A percentile compares a stretch with the other conserved stretches of the same genome.
Conservation (phyloP, 1,140 invertebrate genomes). For the Diachasmimorpha longicaudata region DNA sequence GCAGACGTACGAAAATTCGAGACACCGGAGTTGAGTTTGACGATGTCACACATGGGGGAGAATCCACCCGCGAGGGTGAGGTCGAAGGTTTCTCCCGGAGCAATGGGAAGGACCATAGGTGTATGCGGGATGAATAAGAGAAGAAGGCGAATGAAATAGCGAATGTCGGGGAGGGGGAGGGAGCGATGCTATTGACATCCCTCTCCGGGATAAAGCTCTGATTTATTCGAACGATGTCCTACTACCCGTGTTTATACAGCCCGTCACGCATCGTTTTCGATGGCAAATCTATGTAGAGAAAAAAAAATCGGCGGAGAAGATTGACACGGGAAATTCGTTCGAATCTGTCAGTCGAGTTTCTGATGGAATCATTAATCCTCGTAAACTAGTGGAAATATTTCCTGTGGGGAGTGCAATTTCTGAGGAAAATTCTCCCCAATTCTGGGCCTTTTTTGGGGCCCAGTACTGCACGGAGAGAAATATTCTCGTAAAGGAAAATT, state of each 20-base stretch:
- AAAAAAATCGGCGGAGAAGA: slow-evolving; percentile 22
- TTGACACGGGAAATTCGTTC: slow-evolving; percentile 10
- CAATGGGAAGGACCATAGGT: neutral
- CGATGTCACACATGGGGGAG: neutral
- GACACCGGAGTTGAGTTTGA: neutral
- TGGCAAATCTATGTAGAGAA: neutral
- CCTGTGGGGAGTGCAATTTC: no score
- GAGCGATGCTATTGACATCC: slow-evolving; percentile 47
- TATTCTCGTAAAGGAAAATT: no score
- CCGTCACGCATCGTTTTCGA: neutral
- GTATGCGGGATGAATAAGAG: neutral
- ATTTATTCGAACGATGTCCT: slow-evolving; percentile 36
- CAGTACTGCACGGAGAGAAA: no score
- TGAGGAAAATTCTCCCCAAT: no score
- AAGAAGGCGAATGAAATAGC: slow-evolving; percentile 17
- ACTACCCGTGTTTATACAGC: slow-evolving; percentile 29
- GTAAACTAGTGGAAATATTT: no score
- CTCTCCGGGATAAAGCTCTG: slow-evolving; percentile 43
- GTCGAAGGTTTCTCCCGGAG: neutral
- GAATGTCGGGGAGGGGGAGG: slow-evolving; percentile 36
- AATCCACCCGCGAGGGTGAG: neutral
- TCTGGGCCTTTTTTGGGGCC: no score
- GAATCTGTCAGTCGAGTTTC: neutral
- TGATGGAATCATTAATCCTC: no score
- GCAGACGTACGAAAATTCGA: neutral